Conservation (phyloP, 53 echinoderm and acorn worm genomes). For the Astropecten irregularis region DNA sequence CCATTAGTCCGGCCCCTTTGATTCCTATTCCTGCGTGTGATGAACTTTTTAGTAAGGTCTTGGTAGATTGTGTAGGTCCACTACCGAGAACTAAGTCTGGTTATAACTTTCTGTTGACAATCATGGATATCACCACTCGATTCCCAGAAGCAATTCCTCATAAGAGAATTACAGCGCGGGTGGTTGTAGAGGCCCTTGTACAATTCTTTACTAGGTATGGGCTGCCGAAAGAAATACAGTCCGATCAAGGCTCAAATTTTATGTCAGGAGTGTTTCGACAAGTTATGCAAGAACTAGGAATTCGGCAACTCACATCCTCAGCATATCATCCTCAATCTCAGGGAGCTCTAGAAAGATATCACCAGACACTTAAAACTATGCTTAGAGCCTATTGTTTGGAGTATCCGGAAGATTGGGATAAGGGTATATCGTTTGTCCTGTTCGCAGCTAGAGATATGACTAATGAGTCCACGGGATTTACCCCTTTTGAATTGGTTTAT, state of each 20-base stretch:
- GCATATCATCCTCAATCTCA: constrained; percentile 67
- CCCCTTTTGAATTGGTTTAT: neutral
- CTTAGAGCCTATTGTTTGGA: constrained; percentile 28
- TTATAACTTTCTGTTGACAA: constrained; percentile 51
- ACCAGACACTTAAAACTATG: constrained; percentile 64
- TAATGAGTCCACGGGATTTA: constrained; percentile 64
- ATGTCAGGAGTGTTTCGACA: constrained; percentile 55
- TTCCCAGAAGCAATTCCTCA: constrained; percentile 72
- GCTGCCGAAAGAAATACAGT: constrained; percentile 55
- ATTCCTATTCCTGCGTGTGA: constrained; percentile 56
- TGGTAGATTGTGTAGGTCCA: constrained; percentile 60
- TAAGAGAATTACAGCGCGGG: constrained; percentile 32
- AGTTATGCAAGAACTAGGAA: constrained; percentile 51
- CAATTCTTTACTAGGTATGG: constrained; percentile 61
- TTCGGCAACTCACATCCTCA: constrained; percentile 52
- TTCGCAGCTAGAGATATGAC: neutral
- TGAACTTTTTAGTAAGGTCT: constrained; percentile 44
- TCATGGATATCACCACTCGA: constrained; percentile 49
- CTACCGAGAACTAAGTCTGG: constrained; percentile 57
- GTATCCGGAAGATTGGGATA: constrained; percentile 51
- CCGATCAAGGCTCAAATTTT: constrained; percentile 68
- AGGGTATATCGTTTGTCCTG: constrained; percentile 37
- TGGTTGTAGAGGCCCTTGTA: constrained; percentile 53
- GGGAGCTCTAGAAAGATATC: constrained; percentile 59
- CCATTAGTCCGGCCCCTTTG: constrained; percentile 50